Conservation (phyloP, 2,888 invertebrate genomes). For the Chrysotoxum bicinctum region DNA sequence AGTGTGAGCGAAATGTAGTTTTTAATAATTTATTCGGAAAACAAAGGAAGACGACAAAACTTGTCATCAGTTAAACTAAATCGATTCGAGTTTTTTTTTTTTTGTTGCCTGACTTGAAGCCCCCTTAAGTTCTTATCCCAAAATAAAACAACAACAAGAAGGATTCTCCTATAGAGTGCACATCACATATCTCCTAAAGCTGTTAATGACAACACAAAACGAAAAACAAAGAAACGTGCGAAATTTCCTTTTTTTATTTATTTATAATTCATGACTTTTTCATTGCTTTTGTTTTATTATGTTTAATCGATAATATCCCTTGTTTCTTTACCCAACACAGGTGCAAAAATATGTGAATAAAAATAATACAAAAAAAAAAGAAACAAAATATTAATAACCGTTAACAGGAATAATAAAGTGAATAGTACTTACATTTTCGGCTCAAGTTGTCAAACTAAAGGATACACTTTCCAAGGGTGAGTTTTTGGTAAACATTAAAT, state of each 20-base stretch:
- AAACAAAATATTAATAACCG: conserved; percentile 18
- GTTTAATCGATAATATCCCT: conserved; percentile 58
- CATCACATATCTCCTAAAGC: conserved; percentile 15
- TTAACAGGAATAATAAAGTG: conserved; percentile 23
- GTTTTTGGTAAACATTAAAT: conserved; percentile 19
- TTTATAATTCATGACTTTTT: conserved; percentile 15
- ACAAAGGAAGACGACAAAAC: conserved; percentile 39
- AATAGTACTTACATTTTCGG: conserved; percentile 29
- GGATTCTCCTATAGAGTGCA: conserved; percentile 20
- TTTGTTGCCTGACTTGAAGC: conserved; percentile 21
- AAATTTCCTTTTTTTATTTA: conserved; percentile 10
- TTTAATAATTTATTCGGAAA: conserved; percentile 59
- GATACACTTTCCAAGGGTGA: conserved; percentile 54
- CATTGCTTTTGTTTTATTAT: conserved; percentile 30
- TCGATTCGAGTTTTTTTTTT: conserved; percentile 54
- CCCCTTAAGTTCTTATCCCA: not conserved
- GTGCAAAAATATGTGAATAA: conserved; percentile 56
- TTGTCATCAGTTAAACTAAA: conserved; percentile 57
- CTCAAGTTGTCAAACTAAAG: conserved; percentile 42
- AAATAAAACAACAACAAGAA: conserved; percentile 2
- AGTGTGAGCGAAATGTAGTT: conserved; percentile 46
- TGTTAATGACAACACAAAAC: conserved; percentile 32
- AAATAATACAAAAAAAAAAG: not conserved
- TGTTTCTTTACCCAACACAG: conserved; percentile 41
- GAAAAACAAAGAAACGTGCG: conserved; percentile 39